A percentile compares a stretch with the other conserved stretches of the same genome.
These are phyloP conservation scores for Daboia siamensis DNA, from an alignment of 2,113 vertebrate genomes.

Conservation along the genomic window DNA sequence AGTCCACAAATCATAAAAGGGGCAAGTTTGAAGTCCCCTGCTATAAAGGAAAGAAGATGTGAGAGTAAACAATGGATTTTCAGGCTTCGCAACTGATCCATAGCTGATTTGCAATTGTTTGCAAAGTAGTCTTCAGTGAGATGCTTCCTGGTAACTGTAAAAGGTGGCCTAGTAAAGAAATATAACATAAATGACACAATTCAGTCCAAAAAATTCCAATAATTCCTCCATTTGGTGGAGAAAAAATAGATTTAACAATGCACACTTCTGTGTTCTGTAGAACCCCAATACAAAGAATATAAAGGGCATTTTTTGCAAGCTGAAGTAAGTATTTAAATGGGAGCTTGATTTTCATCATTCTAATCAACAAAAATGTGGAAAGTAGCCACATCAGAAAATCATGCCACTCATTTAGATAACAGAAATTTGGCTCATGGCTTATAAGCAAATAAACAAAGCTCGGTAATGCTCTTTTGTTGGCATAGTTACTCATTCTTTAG, in stretches of 20 bases:
- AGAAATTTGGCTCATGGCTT: not conserved
- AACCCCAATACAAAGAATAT: conserved; percentile 35
- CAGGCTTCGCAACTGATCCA: not conserved
- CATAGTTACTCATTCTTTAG: not conserved
- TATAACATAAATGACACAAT: not conserved
- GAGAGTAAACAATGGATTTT: not conserved
- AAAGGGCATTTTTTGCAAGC: not conserved
- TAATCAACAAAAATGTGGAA: not conserved
- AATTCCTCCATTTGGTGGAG: not conserved
- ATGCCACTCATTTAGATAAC: not conserved
- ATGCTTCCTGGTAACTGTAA: not conserved
- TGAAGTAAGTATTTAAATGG: not conserved
- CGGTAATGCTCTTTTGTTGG: not conserved
- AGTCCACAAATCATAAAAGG: no score
- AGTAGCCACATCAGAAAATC: not conserved
- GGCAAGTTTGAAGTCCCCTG: not conserved
- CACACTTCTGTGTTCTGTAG: conserved; percentile 11
- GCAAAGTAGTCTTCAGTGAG: not conserved
- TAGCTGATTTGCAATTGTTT: not conserved
- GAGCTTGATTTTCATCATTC: not conserved
- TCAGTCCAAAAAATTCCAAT: not conserved
- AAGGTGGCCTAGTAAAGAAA: not conserved
- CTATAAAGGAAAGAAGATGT: not conserved
- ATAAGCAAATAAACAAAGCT: not conserved
- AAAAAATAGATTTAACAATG: conserved; percentile 5